A percentile compares a stretch with the other conserved stretches of the same genome.
phyloP scores from a whole-genome alignment of 2,113 vertebrate genomes.

The Sinosuthora webbiana region DNA sequence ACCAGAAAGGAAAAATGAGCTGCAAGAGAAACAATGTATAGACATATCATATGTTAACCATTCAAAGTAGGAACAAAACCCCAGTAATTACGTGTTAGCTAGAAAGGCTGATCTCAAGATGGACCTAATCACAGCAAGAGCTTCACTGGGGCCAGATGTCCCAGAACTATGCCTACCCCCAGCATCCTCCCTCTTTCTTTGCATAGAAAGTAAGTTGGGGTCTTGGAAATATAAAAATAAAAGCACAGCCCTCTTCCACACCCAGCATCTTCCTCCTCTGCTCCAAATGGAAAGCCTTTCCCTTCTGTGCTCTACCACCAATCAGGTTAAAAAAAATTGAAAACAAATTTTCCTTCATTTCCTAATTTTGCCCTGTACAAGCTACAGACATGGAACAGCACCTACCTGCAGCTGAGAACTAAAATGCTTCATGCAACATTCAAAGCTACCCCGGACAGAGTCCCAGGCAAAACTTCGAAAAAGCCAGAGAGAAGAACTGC shows the following conservation, averaged over 20 bases:
- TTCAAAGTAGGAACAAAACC: neutral
- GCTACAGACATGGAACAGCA: neutral
- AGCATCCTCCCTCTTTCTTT: neutral
- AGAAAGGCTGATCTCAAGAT: neutral
- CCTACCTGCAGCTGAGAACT: neutral
- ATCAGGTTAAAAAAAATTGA: neutral
- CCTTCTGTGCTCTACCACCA: neutral
- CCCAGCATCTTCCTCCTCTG: neutral
- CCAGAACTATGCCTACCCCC: neutral
- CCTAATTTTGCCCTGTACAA: neutral
- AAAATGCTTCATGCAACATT: neutral
- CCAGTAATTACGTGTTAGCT: neutral
- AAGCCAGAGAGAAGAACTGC: neutral
- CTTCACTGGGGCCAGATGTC: neutral
- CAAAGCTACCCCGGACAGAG: neutral
- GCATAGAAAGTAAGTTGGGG: neutral
- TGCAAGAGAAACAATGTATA: neutral
- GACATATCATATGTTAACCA: neutral
- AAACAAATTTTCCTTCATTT: neutral
- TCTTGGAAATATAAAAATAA: neutral
- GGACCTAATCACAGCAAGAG: neutral
- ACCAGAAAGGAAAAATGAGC: neutral
- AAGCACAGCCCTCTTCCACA: neutral
- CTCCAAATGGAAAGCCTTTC: neutral
- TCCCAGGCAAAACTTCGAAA: neutral